Evolutionary conservation across 2,113 vertebrate genomes (phyloP), one percentile per base, ranked within the genome.

Genomic region (Tiliqua scincoides): DNA sequence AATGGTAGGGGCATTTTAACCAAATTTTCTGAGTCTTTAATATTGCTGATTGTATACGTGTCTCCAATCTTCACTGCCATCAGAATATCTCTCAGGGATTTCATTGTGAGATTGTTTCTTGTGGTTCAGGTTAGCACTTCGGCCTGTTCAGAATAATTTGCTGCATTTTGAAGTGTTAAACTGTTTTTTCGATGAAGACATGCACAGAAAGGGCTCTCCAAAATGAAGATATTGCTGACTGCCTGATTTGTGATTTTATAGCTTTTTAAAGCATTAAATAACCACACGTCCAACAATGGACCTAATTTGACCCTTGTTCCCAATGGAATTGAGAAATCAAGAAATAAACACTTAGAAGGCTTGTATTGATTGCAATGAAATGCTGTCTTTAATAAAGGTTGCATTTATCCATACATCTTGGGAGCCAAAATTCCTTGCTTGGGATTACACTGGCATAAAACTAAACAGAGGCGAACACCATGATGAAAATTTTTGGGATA

Each of bases 141-240:
- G 15, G 86, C 84, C 23, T 21, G 86, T 81, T 91, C 71, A 93
- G 87, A 88, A 89, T 91, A 92, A 90, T 90, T n/a, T 87, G 80
- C 82, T 91, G 77, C 87, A 82, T 5, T 83, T 37, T 62, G 68
- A 57, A 80, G 4, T 9, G 30, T 67, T 83, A 1, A n/a, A n/a
- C n/a, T 0, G 0, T 10, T 30, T 59, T 1, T 11, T 83, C 40
- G 14, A 83, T 61, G 79, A 23, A 20, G 76, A 30, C 0, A 0
- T 2, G n/a, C n/a, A 61, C 21, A 62, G 43, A 74, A 27, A 82
- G 9, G 72, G 54, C 54, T 0, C 10, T 57, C 85, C 75, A 18
- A 71, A 82, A 32, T 0, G 0, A 2, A 2, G n/a, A 68, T n/a
- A 25, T 21, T 23, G 63, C 21, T 32, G 73, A 8, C 27, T 9